These are phyloP conservation scores for Melinaea menophilus DNA, from an alignment of 2,888 invertebrate species.

Conservation along the genomic window DNA sequence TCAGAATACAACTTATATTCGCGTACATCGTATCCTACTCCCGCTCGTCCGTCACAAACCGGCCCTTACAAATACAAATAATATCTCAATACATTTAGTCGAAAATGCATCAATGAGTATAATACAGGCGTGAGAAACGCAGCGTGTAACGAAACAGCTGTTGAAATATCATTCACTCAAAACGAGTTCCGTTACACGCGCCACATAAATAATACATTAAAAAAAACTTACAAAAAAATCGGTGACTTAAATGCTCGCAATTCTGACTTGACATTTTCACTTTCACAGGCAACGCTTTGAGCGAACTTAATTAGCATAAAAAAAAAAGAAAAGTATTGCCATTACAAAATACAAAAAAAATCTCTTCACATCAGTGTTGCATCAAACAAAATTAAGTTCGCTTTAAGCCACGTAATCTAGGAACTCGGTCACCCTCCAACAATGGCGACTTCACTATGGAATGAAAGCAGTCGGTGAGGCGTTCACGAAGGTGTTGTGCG, in stretches of 20 bases:
- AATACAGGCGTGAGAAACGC: conserved; percentile 58
- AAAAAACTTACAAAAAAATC: conserved; percentile 65
- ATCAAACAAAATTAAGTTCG: not conserved
- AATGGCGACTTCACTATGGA: conserved; percentile 11
- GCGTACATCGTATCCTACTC: not conserved
- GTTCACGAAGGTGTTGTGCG: conserved; percentile 12
- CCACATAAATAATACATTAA: conserved; percentile 47
- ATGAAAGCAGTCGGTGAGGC: conserved; percentile 22
- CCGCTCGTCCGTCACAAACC: conserved; percentile 3
- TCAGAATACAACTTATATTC: conserved; percentile 18
- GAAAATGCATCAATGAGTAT: conserved; percentile 73
- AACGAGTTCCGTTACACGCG: conserved; percentile 27
- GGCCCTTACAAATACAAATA: conserved; percentile 37
- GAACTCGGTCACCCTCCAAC: not conserved
- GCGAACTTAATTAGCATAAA: not conserved
- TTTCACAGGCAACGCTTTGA: not conserved
- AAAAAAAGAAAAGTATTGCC: not conserved
- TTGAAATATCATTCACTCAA: conserved; percentile 9
- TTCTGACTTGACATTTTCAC: conserved; percentile 17
- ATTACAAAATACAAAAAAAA: not conserved
- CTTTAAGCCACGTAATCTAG: conserved; percentile 12
- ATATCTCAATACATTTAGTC: conserved; percentile 53
- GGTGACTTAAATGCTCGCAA: conserved; percentile 52
- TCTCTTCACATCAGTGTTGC: not conserved
- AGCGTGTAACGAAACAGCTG: conserved; percentile 28